phyloP scores from a whole-genome alignment of 2,113 vertebrate genomes.

The Syngnathus scovelli region DNA sequence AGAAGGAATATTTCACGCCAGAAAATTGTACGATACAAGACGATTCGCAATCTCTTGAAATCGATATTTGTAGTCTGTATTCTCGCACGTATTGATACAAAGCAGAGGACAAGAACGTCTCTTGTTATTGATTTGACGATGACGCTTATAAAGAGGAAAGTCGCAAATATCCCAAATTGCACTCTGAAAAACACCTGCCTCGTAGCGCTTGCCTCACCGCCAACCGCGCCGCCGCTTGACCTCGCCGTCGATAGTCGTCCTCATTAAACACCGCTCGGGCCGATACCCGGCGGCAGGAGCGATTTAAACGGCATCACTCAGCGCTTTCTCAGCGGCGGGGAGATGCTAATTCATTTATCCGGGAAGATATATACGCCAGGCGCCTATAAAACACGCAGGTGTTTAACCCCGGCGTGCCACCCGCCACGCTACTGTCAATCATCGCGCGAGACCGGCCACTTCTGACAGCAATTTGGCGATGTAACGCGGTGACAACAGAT shows the following conservation, averaged over 20 bases:
- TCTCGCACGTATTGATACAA: not conserved
- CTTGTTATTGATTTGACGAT: constrained; percentile 16
- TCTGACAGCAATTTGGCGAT: constrained; percentile 65
- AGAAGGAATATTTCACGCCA: no score
- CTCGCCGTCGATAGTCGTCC: constrained; percentile 64
- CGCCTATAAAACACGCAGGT: constrained; percentile 63
- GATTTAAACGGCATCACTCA: constrained; percentile 64
- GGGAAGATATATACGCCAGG: constrained; percentile 53
- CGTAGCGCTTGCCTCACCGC: constrained; percentile 29
- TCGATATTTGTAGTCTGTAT: not conserved
- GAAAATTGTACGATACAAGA: not conserved
- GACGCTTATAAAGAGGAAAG: not conserved
- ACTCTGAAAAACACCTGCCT: constrained; percentile 31
- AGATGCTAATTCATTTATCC: constrained; percentile 54
- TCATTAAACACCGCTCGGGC: constrained; percentile 64
- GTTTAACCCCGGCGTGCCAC: constrained; percentile 48
- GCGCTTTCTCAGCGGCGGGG: constrained; percentile 39
- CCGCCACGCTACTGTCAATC: constrained; percentile 65
- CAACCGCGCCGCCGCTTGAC: constrained; percentile 61
- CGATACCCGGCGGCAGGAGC: constrained; percentile 33
- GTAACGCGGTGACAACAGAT: constrained; percentile 29
- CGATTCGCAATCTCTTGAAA: not conserved
- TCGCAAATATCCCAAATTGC: constrained; percentile 37
- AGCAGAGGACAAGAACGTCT: constrained; percentile 11
- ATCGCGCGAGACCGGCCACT: constrained; percentile 47